Evolutionary conservation across 2,888 invertebrate genomes (phyloP).

Genomic region (Stegana nigrithorax): DNA sequence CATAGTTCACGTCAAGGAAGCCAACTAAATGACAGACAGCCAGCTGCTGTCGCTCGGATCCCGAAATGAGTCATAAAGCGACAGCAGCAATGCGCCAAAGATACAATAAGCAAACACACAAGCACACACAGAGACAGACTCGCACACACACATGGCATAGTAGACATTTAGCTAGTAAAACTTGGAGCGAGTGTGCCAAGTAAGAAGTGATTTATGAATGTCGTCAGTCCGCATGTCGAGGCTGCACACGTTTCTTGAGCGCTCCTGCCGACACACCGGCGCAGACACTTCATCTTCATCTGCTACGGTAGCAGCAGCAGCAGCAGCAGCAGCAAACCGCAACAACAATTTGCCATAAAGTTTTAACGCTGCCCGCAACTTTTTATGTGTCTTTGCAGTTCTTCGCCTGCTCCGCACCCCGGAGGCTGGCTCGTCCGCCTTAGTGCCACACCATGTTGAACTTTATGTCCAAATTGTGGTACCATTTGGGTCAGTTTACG

Average conservation of each 20-base stretch:
- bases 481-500: conserved; percentile 52
- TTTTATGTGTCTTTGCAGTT: conserved; percentile 4
- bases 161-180: conserved; percentile 22
- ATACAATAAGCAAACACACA: not conserved
- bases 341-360: conserved; percentile 63
- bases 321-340: conserved; percentile 25
- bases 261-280: conserved; percentile 42
- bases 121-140: not conserved
- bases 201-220: conserved; percentile 51
- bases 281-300: conserved; percentile 42
- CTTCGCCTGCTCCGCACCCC: no score
- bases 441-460: conserved; percentile 15
- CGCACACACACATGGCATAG: conserved; percentile 11
- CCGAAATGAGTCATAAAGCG: conserved; percentile 36
- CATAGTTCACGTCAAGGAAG: no score
- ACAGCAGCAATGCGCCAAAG: conserved; percentile 4
- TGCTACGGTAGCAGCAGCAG: not conserved
- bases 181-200: conserved; percentile 22
- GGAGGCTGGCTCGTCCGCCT: not conserved
- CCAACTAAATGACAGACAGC: conserved; percentile 3
- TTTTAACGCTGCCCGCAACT: conserved; percentile 29
- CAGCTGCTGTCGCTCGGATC: conserved; percentile 30
- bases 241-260: conserved; percentile 25
- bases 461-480: conserved; percentile 53
- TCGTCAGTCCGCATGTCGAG: conserved; percentile 19